These are phyloP conservation scores for Lepidurus couesii DNA, from an alignment of 1,140 invertebrate genomes.

Conservation along the genomic window DNA sequence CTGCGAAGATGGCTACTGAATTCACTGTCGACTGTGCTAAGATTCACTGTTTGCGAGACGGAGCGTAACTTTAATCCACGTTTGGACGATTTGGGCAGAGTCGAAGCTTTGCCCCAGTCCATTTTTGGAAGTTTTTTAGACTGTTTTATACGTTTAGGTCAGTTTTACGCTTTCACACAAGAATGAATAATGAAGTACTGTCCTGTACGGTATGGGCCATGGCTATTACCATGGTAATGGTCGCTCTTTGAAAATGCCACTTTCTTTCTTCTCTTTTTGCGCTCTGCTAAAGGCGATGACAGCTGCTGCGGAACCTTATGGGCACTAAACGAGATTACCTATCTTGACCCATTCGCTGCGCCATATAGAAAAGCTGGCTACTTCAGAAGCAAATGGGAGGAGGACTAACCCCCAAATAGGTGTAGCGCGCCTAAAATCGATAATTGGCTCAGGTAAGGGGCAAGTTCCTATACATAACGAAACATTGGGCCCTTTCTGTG, in stretches of 20 bases:
- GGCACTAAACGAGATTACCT: slow-evolving; percentile 7
- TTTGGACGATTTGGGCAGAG: not conserved
- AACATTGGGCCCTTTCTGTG: not conserved
- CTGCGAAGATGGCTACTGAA: not conserved
- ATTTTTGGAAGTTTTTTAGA: not conserved
- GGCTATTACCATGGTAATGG: no score
- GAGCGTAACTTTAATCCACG: not conserved
- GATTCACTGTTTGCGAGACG: not conserved
- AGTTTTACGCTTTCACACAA: not conserved
- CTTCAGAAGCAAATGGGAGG: not conserved
- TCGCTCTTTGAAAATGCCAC: no score
- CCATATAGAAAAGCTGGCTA: not conserved
- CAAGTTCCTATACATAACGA: not conserved
- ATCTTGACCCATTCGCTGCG: not conserved
- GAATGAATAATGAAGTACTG: not conserved
- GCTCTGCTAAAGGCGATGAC: not conserved
- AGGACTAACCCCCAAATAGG: not conserved
- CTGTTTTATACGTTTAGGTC: not conserved
- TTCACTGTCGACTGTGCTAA: not conserved
- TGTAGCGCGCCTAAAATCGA: slow-evolving; percentile 2
- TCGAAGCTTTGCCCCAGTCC: not conserved
- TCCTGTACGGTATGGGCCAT: no score
- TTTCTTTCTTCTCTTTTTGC: not conserved
- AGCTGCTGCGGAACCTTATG: not conserved
- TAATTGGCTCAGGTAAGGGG: slow-evolving; percentile 2